Conservation (phyloP, 2,888 invertebrate species). For the Epistrophella euchroma region DNA sequence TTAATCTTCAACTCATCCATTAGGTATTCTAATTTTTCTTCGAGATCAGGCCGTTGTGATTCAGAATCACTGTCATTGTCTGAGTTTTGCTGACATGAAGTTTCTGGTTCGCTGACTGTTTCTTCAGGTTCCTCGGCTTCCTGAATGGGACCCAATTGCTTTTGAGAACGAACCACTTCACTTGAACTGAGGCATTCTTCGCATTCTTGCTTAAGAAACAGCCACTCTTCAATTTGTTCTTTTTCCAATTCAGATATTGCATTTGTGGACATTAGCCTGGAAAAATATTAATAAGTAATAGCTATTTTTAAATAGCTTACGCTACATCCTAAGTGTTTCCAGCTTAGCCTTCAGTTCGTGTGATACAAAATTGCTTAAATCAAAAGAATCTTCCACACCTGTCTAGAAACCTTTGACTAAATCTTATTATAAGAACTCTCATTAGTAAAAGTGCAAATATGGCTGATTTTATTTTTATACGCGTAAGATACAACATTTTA, state of each 20-base stretch:
- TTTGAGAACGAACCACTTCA: conserved; percentile 80
- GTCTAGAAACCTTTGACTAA: no score
- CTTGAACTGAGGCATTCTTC: conserved; percentile 88
- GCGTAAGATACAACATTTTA: no score
- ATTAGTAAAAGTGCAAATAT: no score
- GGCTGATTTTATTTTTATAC: no score
- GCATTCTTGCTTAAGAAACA: conserved; percentile 93
- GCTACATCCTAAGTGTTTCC: no score
- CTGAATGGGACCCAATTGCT: conserved; percentile 82
- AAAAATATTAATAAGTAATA: no score
- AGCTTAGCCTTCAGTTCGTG: no score
- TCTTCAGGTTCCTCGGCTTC: conserved; percentile 87
- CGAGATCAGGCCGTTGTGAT: conserved; percentile 87
- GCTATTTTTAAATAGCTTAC: no score
- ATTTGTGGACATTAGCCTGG: conserved; percentile 87
- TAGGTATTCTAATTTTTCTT: conserved; percentile 89
- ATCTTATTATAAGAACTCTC: no score
- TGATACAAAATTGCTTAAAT: no score
- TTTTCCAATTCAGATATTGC: conserved; percentile 89
- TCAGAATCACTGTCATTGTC: conserved; percentile 84
- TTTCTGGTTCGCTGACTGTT: conserved; percentile 87
- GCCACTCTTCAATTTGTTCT: conserved; percentile 92
- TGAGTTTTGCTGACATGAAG: conserved; percentile 82
- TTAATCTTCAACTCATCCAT: conserved; percentile 89
- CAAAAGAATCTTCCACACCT: no score